Evolutionary conservation across 1,140 invertebrate species (phyloP).

Genomic region (Micrasema longulum): DNA sequence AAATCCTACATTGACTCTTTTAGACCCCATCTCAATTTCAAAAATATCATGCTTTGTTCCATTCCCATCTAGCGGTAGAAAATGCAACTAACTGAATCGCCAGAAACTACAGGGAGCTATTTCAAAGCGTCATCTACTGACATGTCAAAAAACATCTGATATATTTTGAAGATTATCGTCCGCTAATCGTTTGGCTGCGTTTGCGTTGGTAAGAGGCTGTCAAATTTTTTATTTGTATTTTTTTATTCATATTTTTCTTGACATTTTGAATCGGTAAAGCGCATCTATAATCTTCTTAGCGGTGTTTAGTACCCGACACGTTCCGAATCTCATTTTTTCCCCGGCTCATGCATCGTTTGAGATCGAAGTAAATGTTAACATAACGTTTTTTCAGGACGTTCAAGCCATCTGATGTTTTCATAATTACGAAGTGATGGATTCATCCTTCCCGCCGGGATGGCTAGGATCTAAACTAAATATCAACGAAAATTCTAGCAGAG

Average conservation of each 20-base stretch:
- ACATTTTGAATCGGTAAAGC: background rate
- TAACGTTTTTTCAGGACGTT: conserved; percentile 13
- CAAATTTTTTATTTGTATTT: conserved; percentile 26
- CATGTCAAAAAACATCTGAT: conserved; percentile 42
- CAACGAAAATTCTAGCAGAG: conserved; percentile 12
- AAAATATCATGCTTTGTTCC: too few species aligned
- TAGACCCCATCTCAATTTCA: too few species aligned
- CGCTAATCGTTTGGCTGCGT: conserved; percentile 26
- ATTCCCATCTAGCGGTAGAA: conserved; percentile 14
- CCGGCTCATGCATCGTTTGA: background rate
- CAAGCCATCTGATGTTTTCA: conserved; percentile 25
- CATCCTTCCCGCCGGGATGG: conserved; percentile 25
- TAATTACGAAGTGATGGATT: conserved; percentile 30
- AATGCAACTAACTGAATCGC: background rate
- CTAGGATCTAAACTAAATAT: conserved; percentile 27
- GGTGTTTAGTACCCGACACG: background rate
- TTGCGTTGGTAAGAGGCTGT: conserved; percentile 24
- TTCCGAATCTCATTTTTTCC: conserved; percentile 1
- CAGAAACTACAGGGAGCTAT: conserved; percentile 8
- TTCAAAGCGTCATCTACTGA: conserved; percentile 42
- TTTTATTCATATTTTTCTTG: conserved; percentile 15
- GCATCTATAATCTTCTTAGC: background rate
- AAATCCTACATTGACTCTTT: too few species aligned
- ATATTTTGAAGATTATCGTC: conserved; percentile 27
- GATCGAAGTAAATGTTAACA: too few species aligned